A percentile compares a stretch with the other conserved stretches of the same genome.
phyloP scores from a whole-genome alignment of 2,888 invertebrate species.

The Cheilosia urbana region DNA sequence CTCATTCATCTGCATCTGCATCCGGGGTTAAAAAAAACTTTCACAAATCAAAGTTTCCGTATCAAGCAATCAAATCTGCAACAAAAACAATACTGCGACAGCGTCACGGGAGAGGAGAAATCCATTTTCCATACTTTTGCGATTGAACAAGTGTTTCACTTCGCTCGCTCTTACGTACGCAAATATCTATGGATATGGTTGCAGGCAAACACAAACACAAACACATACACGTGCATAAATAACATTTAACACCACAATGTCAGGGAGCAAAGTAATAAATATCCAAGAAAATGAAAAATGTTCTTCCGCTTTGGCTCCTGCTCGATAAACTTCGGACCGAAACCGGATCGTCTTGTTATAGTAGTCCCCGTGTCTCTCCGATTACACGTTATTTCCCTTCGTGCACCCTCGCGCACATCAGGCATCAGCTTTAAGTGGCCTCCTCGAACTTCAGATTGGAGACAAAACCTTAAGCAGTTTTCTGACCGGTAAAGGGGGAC shows the following conservation, averaged over 20 bases:
- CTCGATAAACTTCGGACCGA: constrained; percentile 68
- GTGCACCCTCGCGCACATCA: not conserved
- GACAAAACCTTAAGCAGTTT: constrained; percentile 66
- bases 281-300: constrained; percentile 75
- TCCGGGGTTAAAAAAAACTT: constrained; percentile 19
- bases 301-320: constrained; percentile 67
- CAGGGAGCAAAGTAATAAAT: constrained; percentile 75
- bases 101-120: constrained; percentile 10
- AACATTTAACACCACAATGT: constrained; percentile 75
- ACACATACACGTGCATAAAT: constrained; percentile 38
- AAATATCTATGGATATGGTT: constrained; percentile 21
- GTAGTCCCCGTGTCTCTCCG: constrained; percentile 26
- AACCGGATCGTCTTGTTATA: constrained; percentile 44
- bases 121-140: constrained; percentile 38
- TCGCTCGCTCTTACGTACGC: not conserved
- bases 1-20: constrained; percentile 72
- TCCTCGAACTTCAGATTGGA: constrained; percentile 54
- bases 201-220: constrained; percentile 14
- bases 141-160: constrained; percentile 60
- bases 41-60: constrained; percentile 65
- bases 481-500: constrained; percentile 43
- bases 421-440: constrained; percentile 64
- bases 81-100: constrained; percentile 15
- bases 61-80: constrained; percentile 21
- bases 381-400: constrained; percentile 55